These are phyloP conservation scores for Meandrina meandrites DNA, from an alignment of 92 coral and sea anemone genomes.

Conservation along the genomic window DNA sequence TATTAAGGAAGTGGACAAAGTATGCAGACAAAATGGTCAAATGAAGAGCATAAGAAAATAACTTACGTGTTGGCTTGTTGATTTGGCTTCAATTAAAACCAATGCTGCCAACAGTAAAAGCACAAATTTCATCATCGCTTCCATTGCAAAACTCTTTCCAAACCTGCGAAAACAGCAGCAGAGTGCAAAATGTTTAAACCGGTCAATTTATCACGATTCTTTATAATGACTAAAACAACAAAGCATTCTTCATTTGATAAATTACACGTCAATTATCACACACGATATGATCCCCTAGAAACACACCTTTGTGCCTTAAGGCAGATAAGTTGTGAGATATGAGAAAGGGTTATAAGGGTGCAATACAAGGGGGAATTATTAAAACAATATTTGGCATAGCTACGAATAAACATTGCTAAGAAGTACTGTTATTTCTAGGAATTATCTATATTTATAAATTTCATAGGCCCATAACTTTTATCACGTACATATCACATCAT, in stretches of 20 bases:
- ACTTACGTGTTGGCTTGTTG: slow-evolving; percentile 20
- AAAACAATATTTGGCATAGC: slow-evolving; percentile 3
- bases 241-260: slow-evolving; percentile 1
- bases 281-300: not conserved
- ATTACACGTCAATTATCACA: slow-evolving; percentile 19
- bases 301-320: slow-evolving; percentile 12
- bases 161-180: not conserved
- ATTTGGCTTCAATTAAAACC: slow-evolving; percentile 5
- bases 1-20: not conserved
- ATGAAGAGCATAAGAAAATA: not conserved
- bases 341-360: not conserved
- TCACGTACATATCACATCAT: not conserved
- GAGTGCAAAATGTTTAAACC: not conserved
- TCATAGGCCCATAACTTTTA: not conserved
- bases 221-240: slow-evolving; percentile 5
- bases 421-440: not conserved
- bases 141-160: not conserved
- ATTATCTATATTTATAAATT: not conserved
- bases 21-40: not conserved
- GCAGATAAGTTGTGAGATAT: not conserved
- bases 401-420: not conserved
- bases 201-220: slow-evolving; percentile 3
- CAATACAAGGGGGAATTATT: not conserved
- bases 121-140: not conserved
- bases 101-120: not conserved